These are phyloP conservation scores for Eclectus roratus DNA, from an alignment of 2,113 vertebrate genomes.

Conservation along the genomic window DNA sequence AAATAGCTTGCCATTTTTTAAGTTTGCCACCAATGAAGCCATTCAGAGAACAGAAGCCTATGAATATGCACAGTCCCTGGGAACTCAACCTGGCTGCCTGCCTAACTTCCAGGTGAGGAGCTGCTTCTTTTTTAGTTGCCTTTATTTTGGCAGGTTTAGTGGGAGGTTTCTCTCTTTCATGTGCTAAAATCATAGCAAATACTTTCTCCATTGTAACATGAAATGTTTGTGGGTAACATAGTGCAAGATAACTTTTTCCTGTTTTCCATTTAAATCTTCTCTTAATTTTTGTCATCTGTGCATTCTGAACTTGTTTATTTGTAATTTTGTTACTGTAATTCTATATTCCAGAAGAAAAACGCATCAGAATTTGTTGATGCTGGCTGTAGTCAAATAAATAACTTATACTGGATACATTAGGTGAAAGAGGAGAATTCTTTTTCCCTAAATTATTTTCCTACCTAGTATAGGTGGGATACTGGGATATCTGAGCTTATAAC, in stretches of 20 bases:
- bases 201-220: neutral
- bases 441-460: neutral
- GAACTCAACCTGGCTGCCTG: slow-evolving; percentile 81
- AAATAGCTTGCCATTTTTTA: slow-evolving; percentile 83
- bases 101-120: slow-evolving; percentile 89
- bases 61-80: slow-evolving; percentile 92
- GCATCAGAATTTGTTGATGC: neutral
- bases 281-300: neutral
- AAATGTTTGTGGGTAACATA: neutral
- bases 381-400: neutral
- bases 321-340: neutral
- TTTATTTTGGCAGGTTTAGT: neutral
- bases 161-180: neutral
- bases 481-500: neutral
- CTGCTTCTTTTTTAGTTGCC: neutral
- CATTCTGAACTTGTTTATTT: neutral
- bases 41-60: slow-evolving; percentile 97
- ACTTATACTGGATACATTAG: neutral
- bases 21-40: slow-evolving; percentile 92
- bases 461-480: neutral
- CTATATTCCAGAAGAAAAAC: neutral
- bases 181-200: neutral
- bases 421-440: neutral
- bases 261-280: neutral
- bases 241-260: neutral